Conservation (phyloP, 2,888 invertebrate species). For the Halictus ligatus region DNA sequence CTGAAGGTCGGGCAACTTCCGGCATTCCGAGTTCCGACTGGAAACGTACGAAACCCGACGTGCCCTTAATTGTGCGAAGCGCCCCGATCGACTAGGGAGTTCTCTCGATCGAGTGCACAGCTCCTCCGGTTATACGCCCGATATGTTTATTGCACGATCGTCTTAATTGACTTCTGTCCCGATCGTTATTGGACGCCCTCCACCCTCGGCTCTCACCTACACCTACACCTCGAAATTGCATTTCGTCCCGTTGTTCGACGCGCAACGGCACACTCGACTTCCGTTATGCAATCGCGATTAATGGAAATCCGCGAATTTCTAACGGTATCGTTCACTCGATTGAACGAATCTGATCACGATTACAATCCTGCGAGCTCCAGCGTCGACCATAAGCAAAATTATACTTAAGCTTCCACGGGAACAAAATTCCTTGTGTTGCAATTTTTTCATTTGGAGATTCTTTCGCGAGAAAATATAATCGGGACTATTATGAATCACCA, state of each 20-base stretch:
- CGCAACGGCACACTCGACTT: conserved; percentile 4
- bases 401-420: not conserved
- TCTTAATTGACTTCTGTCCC: conserved; percentile 41
- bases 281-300: not conserved
- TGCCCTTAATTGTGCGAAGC: conserved; percentile 35
- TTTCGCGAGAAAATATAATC: too few relatives aligned
- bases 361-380: not conserved
- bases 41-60: conserved; percentile 33
- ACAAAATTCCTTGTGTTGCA: too few relatives aligned
- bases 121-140: conserved; percentile 34
- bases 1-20: conserved; percentile 31
- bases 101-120: conserved; percentile 12
- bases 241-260: conserved; percentile 12
- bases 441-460: too few relatives aligned
- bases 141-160: conserved; percentile 48
- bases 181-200: conserved; percentile 9
- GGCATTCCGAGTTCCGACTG: conserved; percentile 26
- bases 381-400: not conserved
- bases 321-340: conserved; percentile 6
- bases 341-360: not conserved
- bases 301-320: not conserved
- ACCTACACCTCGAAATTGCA: conserved; percentile 20
- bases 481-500: too few relatives aligned
- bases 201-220: not conserved
- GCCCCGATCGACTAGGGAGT: conserved; percentile 9